phyloP scores from a whole-genome alignment of 2,888 invertebrate genomes.

The Neria commutata region DNA sequence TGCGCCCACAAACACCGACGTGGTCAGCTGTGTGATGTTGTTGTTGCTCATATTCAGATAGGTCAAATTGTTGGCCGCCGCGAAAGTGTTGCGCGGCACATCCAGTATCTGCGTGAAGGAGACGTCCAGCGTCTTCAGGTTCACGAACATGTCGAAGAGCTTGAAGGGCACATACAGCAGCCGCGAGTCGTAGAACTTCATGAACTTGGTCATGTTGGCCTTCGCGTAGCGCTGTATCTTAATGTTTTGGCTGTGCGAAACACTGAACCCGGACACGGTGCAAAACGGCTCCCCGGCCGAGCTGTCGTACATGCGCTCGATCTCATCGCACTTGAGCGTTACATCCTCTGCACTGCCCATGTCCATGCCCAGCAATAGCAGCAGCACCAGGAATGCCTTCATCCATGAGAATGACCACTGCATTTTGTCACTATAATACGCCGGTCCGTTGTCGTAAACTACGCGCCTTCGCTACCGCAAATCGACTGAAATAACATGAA shows the following conservation, averaged over 20 bases:
- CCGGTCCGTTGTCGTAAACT: not conserved
- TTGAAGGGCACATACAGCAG: constrained; percentile 58
- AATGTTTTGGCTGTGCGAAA: constrained; percentile 58
- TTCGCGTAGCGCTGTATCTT: constrained; percentile 49
- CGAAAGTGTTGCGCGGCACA: constrained; percentile 56
- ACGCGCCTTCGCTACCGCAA: not conserved
- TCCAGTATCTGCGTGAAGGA: constrained; percentile 57
- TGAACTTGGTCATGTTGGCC: constrained; percentile 54
- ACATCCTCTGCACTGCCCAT: constrained; percentile 43
- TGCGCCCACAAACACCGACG: constrained; percentile 58
- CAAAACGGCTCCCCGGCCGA: constrained; percentile 52
- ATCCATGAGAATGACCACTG: not conserved
- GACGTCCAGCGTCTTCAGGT: constrained; percentile 55
- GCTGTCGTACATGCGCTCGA: constrained; percentile 54
- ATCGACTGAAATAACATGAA: not conserved
- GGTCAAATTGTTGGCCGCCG: constrained; percentile 52
- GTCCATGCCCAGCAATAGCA: not conserved
- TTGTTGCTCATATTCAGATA: constrained; percentile 56
- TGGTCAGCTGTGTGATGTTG: constrained; percentile 53
- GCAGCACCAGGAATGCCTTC: no score
- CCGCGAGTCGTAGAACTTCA: constrained; percentile 60
- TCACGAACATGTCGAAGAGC: constrained; percentile 54
- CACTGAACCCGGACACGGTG: constrained; percentile 56
- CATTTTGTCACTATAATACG: not conserved
- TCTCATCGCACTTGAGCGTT: constrained; percentile 58